Evolutionary conservation across 2,888 invertebrate species (phyloP).

Genomic region (Scaptomyza tumidula): DNA sequence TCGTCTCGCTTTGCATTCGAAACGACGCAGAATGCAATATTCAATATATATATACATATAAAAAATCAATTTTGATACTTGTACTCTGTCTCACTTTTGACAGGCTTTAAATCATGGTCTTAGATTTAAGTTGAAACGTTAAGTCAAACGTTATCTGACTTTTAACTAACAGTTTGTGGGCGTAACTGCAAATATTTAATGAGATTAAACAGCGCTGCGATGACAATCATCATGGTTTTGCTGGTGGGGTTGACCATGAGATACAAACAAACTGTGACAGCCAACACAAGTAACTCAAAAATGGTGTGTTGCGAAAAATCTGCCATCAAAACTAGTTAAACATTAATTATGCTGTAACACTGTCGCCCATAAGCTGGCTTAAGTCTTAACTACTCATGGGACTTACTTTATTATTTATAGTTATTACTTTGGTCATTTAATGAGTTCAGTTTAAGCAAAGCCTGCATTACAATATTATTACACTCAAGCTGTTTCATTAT

Average conservation of each 20-base stretch:
- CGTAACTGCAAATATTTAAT: conserved; percentile 42
- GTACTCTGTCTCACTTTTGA: not conserved
- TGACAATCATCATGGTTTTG: conserved; percentile 29
- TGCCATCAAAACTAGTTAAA: conserved; percentile 18
- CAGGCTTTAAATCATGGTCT: not conserved
- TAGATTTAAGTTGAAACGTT: not conserved
- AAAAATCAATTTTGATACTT: conserved; percentile 23
- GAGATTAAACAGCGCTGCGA: conserved; percentile 63
- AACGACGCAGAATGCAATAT: conserved; percentile 39
- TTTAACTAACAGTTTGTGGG: conserved; percentile 16
- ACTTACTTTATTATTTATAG: conserved; percentile 11
- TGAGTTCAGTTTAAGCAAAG: not conserved
- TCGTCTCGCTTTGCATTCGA: conserved; percentile 36
- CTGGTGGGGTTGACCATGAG: conserved; percentile 51
- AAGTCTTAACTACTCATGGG: not conserved
- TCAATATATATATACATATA: not conserved
- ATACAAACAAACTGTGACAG: conserved; percentile 14
- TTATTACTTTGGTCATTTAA: conserved; percentile 31
- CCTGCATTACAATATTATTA: conserved; percentile 2
- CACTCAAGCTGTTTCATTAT: conserved; percentile 8
- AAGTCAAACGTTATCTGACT: not conserved
- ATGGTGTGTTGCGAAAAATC: conserved; percentile 15
- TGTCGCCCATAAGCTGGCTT: conserved; percentile 15
- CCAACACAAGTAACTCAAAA: conserved; percentile 23
- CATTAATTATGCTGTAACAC: conserved; percentile 35